Evolutionary conservation across 1,140 invertebrate genomes (phyloP).

Genomic region (Drosophila ambigua): DNA sequence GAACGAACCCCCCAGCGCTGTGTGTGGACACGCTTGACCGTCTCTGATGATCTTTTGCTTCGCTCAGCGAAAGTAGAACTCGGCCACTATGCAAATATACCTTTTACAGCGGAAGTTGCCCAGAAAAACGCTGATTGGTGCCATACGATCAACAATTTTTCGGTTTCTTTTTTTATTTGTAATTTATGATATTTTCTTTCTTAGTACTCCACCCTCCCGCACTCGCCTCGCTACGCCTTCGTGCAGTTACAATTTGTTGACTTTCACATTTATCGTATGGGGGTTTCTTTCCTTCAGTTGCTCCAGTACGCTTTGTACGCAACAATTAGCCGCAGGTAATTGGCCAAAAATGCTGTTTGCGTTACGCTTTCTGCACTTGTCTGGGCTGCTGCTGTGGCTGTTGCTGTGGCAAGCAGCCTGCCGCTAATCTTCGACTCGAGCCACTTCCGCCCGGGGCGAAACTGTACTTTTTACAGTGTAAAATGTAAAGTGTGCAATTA

Average conservation of each 20-base stretch:
- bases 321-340: constrained; percentile 79
- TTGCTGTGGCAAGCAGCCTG: constrained; percentile 8
- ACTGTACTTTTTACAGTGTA: constrained; percentile 66
- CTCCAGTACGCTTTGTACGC: constrained; percentile 39
- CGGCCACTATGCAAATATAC: constrained; percentile 55
- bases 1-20: too few relatives aligned
- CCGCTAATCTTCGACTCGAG: constrained; percentile 55
- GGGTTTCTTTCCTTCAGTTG: background rate
- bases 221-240: constrained; percentile 4
- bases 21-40: constrained; percentile 19
- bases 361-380: constrained; percentile 76
- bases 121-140: constrained; percentile 56
- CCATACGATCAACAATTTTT: constrained; percentile 40
- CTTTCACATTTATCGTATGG: constrained; percentile 69
- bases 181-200: constrained; percentile 12
- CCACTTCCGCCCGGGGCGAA: constrained; percentile 63
- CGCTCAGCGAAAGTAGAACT: constrained; percentile 68
- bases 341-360: constrained; percentile 73
- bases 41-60: constrained; percentile 49
- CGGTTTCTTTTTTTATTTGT: constrained; percentile 14
- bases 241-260: constrained; percentile 51
- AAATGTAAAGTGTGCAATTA: constrained; percentile 60
- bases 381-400: constrained; percentile 7
- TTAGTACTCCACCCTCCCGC: background rate
- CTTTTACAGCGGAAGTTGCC: constrained; percentile 56